Evolutionary conservation across 2,888 invertebrate species (phyloP).

Genomic region (Micoletzkya japonica): DNA sequence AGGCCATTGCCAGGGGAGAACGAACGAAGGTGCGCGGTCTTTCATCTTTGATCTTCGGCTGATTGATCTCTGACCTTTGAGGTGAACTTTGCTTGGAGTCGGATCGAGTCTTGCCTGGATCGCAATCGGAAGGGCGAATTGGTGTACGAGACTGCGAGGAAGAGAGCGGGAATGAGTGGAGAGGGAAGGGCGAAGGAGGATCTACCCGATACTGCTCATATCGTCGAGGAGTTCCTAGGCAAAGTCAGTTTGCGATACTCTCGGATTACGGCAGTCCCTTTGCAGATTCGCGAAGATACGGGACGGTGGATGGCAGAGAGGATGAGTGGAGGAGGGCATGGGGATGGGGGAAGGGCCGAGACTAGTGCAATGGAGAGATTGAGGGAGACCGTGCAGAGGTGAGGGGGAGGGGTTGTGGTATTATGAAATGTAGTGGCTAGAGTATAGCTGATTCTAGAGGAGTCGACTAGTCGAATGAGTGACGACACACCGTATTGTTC

Average conservation of each 20-base stretch:
- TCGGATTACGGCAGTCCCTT: too few relatives aligned
- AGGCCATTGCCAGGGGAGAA: constrained; percentile 20
- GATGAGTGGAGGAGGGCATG: not conserved
- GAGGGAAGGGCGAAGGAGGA: not conserved
- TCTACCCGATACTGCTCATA: not conserved
- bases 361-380: not conserved
- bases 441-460: too few relatives aligned
- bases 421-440: too few relatives aligned
- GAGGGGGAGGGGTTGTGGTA: too few relatives aligned
- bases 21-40: not conserved
- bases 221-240: not conserved
- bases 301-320: not conserved
- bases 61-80: not conserved
- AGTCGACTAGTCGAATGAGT: too few relatives aligned
- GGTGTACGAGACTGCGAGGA: constrained; percentile 9
- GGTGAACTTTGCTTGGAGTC: constrained; percentile 12
- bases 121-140: constrained; percentile 18
- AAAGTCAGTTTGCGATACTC: too few relatives aligned
- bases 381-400: not conserved
- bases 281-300: not conserved
- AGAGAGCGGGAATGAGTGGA: not conserved
- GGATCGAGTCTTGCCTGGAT: constrained; percentile 22
- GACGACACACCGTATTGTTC: too few relatives aligned
- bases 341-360: not conserved
- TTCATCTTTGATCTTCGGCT: not conserved